Evolutionary conservation across 2,113 vertebrate genomes (phyloP).

Genomic region (Vimba vimba): DNA sequence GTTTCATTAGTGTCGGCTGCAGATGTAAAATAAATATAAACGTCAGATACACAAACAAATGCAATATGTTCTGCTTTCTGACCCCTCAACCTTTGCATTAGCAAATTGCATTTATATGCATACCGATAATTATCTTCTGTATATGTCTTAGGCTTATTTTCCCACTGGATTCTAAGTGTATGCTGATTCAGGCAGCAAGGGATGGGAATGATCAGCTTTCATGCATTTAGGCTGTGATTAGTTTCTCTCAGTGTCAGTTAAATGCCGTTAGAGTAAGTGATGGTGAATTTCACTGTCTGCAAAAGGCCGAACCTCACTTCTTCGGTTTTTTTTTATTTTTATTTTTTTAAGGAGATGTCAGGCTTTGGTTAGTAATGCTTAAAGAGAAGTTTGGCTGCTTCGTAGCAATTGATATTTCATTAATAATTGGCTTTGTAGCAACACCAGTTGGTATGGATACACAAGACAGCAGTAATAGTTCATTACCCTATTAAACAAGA

Average conservation of each 20-base stretch:
- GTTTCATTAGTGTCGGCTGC: not conserved
- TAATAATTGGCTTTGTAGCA: not conserved
- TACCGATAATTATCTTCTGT: not conserved
- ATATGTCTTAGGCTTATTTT: not conserved
- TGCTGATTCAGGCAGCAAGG: not conserved
- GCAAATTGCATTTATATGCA: not conserved
- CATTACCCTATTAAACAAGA: not conserved
- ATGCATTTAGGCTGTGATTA: not conserved
- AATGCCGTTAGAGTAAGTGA: not conserved
- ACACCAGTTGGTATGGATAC: not conserved
- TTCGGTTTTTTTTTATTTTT: no score
- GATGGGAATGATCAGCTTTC: not conserved
- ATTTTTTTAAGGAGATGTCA: not conserved
- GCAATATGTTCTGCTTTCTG: conserved; percentile 8
- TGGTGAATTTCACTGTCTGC: not conserved
- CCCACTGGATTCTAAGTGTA: conserved; percentile 3
- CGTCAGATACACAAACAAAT: not conserved
- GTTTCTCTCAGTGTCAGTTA: not conserved
- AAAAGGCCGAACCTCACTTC: not conserved
- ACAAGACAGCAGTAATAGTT: not conserved
- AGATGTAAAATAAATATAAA: conserved; percentile 3
- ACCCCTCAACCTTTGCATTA: not conserved
- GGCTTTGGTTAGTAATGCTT: not conserved
- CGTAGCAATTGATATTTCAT: not conserved
- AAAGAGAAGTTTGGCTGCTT: not conserved